These are phyloP conservation scores for Ctenicera cuprea DNA, from an alignment of 2,888 invertebrate genomes.

Conservation along the genomic window DNA sequence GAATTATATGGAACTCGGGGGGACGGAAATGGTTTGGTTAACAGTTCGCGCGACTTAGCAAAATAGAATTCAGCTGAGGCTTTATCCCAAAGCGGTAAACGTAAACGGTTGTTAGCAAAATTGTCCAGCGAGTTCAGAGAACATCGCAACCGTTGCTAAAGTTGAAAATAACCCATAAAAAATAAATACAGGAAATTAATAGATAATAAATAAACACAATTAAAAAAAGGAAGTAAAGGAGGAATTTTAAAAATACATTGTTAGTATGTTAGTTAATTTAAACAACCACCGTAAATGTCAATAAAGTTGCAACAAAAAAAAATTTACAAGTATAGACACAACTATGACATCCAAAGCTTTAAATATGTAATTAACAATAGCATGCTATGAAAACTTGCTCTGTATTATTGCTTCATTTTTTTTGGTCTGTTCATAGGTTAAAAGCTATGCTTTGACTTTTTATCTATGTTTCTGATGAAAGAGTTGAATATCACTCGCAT, in stretches of 20 bases:
- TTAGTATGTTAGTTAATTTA: constrained; percentile 57
- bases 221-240: constrained; percentile 52
- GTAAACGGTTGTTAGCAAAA: constrained; percentile 70
- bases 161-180: constrained; percentile 57
- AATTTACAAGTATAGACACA: neutral
- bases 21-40: constrained; percentile 76
- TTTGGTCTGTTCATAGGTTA: too few species aligned
- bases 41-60: constrained; percentile 81
- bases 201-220: constrained; percentile 53
- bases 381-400: neutral
- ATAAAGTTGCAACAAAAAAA: constrained; percentile 30
- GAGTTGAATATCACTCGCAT: too few species aligned
- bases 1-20: constrained; percentile 67
- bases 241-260: constrained; percentile 56
- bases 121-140: constrained; percentile 75
- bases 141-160: constrained; percentile 73
- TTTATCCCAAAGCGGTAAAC: constrained; percentile 82
- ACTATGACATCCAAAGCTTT: neutral
- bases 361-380: too few species aligned
- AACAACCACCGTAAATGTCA: constrained; percentile 5
- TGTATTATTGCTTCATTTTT: neutral
- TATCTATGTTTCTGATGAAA: too few species aligned
- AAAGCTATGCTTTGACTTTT: too few species aligned
- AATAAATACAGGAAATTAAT: constrained; percentile 50
- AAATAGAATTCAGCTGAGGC: constrained; percentile 85